These are phyloP conservation scores for Halesus radiatus DNA, from an alignment of 1,140 invertebrate species.

Conservation along the genomic window DNA sequence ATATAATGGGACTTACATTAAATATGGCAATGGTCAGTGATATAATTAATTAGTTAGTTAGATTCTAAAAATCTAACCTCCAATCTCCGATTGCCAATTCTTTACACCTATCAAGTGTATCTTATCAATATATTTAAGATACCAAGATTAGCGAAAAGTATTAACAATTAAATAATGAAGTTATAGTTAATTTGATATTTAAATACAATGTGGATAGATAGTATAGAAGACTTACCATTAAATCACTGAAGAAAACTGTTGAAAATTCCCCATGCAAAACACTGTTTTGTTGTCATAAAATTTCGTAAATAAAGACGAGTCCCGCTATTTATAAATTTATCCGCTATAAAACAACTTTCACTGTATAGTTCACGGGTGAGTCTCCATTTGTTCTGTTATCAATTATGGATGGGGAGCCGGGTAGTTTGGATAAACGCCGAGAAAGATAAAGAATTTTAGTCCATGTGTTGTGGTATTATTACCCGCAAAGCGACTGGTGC, in stretches of 20 bases:
- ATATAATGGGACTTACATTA: too few species aligned
- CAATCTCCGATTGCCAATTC: too few species aligned
- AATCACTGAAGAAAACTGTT: slow-evolving; percentile 10
- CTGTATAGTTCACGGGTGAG: not conserved
- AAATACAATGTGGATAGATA: too few species aligned
- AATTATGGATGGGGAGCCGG: not conserved
- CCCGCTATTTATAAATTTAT: slow-evolving; percentile 9
- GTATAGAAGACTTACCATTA: slow-evolving; percentile 1
- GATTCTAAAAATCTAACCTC: too few species aligned
- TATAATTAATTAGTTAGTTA: too few species aligned
- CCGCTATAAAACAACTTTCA: not conserved
- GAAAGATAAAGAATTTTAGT: not conserved
- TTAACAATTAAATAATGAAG: too few species aligned
- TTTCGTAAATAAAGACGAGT: slow-evolving; percentile 28
- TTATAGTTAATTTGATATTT: too few species aligned
- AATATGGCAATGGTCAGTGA: too few species aligned
- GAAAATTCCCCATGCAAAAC: slow-evolving; percentile 9
- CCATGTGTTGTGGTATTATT: slow-evolving; percentile 22
- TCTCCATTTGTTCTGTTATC: slow-evolving; percentile 6
- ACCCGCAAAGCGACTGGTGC: not conserved
- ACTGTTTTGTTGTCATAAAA: slow-evolving; percentile 28
- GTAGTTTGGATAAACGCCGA: not conserved
- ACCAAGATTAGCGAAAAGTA: too few species aligned
- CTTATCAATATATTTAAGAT: too few species aligned
- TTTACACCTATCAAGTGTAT: too few species aligned